Percentiles rank a stretch among this genome's conserved stretches.
phyloP scores from a whole-genome alignment of 2,797 vertebrate species.

The Bovichtus diacanthus region DNA sequence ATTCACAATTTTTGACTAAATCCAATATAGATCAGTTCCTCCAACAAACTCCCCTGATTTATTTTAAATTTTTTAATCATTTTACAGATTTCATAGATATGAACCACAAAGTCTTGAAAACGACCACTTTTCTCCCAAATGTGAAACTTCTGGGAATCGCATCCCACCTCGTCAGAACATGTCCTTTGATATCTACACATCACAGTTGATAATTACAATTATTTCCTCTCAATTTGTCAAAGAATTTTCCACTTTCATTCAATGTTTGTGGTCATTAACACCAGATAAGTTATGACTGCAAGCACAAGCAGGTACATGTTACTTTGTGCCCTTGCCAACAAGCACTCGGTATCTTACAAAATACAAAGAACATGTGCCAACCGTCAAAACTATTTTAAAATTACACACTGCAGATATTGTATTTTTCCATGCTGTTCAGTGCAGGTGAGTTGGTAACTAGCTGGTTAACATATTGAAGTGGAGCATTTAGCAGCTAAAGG shows the following conservation, averaged over 20 bases:
- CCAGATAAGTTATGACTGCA: conserved; percentile 4
- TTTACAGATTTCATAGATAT: conserved; percentile 36
- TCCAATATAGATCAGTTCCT: conserved; percentile 29
- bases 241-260: conserved; percentile 28
- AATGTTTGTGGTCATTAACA: conserved; percentile 15
- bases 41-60: conserved; percentile 11
- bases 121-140: conserved; percentile 25
- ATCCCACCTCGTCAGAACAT: conserved; percentile 41
- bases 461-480: not conserved
- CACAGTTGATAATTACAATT: conserved; percentile 16
- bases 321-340: conserved; percentile 40
- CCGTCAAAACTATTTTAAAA: conserved; percentile 2
- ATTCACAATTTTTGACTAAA: conserved; percentile 12
- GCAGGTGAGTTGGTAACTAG: not conserved
- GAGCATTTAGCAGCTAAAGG: not conserved
- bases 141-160: conserved; percentile 61
- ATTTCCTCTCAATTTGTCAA: conserved; percentile 55
- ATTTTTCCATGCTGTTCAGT: conserved; percentile 2
- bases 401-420: not conserved
- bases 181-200: conserved; percentile 19
- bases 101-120: conserved; percentile 35
- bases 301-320: conserved; percentile 19
- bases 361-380: conserved; percentile 20
- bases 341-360: conserved; percentile 12
- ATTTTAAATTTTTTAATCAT: not conserved